phyloP scores from a whole-genome alignment of 2,888 invertebrate genomes.

The Ormyrus thymus region DNA sequence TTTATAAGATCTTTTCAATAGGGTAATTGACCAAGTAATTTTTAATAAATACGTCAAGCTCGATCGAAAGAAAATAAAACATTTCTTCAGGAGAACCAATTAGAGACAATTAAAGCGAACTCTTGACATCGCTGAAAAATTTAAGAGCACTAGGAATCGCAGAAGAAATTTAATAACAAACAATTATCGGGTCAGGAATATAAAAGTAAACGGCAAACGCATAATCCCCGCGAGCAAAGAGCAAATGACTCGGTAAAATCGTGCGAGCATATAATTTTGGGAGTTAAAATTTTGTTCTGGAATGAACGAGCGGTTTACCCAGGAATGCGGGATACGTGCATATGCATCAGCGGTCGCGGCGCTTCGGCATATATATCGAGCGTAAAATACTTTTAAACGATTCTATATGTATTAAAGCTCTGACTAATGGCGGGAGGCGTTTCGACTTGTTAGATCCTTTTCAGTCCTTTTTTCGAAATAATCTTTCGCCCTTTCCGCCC shows the following conservation, averaged over 20 bases:
- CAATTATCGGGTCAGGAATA: neutral
- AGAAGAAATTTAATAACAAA: neutral
- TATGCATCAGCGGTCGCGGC: constrained; percentile 30
- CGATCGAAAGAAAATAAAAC: too few species aligned
- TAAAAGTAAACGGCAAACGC: neutral
- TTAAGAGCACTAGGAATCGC: too few species aligned
- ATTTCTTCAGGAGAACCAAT: too few species aligned
- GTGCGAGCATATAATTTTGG: constrained; percentile 31
- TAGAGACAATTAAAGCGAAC: too few species aligned
- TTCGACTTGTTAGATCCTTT: constrained; percentile 11
- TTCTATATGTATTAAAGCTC: constrained; percentile 10
- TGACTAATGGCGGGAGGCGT: neutral
- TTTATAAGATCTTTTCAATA: too few species aligned
- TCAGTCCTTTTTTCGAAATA: neutral
- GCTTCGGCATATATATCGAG: constrained; percentile 39
- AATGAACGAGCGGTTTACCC: constrained; percentile 56
- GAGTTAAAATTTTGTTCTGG: constrained; percentile 38
- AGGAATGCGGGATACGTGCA: constrained; percentile 40
- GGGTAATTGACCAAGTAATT: too few species aligned
- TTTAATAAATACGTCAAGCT: too few species aligned
- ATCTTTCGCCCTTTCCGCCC: too few species aligned
- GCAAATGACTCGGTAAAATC: constrained; percentile 9
- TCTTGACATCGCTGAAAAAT: too few species aligned
- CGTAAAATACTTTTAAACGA: constrained; percentile 41
- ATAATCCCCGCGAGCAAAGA: neutral